phyloP scores from a whole-genome alignment of 2,888 invertebrate genomes.

The Ophioninae sp. region DNA sequence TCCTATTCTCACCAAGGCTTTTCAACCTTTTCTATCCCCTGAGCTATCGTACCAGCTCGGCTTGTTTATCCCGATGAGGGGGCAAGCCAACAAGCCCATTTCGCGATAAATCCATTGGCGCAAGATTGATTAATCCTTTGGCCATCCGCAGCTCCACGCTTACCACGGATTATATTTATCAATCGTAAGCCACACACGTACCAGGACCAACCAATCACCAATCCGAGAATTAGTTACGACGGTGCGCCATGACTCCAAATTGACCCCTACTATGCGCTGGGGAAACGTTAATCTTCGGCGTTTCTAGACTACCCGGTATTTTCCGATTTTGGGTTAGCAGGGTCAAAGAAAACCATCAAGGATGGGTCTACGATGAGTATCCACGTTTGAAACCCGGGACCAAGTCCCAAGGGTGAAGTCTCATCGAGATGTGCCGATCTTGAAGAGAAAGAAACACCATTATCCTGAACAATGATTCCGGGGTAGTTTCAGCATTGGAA shows the following conservation, averaged over 20 bases:
- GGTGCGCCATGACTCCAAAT: not conserved
- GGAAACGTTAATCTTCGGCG: not conserved
- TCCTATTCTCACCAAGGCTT: constrained; percentile 3
- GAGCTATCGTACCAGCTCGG: not conserved
- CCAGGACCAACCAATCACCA: not conserved
- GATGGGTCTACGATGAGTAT: not conserved
- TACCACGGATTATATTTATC: constrained; percentile 46
- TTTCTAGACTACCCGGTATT: not conserved
- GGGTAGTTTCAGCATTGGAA: not conserved
- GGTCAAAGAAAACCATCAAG: not conserved
- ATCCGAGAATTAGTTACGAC: not conserved
- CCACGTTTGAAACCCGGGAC: too few relatives aligned
- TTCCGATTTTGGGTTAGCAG: not conserved
- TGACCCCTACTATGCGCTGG: not conserved
- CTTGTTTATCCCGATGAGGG: constrained; percentile 7
- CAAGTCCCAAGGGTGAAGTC: too few relatives aligned
- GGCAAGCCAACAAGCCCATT: constrained; percentile 12
- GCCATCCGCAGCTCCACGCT: not conserved
- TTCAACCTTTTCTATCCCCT: constrained; percentile 24
- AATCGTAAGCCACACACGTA: constrained; percentile 18
- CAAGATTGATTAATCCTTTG: constrained; percentile 55
- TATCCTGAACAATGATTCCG: not conserved
- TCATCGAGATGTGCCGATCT: too few relatives aligned
- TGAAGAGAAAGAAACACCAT: too few relatives aligned
- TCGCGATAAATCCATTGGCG: constrained; percentile 59